Evolutionary conservation across 2,888 invertebrate genomes (phyloP).

Genomic region (Drosophila multiciliata): DNA sequence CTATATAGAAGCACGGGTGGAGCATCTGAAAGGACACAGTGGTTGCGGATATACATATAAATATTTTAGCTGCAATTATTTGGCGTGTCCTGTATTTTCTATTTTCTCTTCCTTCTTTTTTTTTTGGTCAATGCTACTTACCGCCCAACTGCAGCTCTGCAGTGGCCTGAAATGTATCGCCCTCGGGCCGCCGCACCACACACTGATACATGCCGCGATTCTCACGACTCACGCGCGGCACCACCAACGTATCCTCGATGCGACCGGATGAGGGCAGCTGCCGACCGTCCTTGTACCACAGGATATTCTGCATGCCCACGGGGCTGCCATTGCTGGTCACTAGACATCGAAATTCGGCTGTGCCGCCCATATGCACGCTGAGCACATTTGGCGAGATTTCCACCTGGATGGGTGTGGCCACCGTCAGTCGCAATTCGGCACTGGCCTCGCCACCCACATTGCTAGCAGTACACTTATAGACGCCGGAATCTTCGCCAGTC

Average conservation of each 20-base stretch:
- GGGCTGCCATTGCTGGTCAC: constrained; percentile 87
- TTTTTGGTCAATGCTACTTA: constrained; percentile 82
- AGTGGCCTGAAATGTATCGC: constrained; percentile 91
- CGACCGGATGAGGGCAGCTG: constrained; percentile 89
- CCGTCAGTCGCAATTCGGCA: constrained; percentile 88
- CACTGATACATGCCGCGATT: constrained; percentile 92
- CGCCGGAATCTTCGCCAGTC: constrained; percentile 89
- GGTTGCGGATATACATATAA: constrained; percentile 62
- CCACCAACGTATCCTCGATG: constrained; percentile 88
- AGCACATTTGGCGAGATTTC: constrained; percentile 88
- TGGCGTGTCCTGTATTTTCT: constrained; percentile 15
- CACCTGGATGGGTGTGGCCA: constrained; percentile 89
- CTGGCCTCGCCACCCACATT: constrained; percentile 90
- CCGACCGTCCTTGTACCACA: constrained; percentile 89
- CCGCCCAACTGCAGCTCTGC: constrained; percentile 91
- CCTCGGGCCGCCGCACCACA: constrained; percentile 89
- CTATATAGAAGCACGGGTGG: constrained; percentile 91
- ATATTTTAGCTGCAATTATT: constrained; percentile 66
- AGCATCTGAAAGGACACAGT: constrained; percentile 87
- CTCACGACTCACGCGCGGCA: constrained; percentile 89
- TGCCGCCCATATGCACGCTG: constrained; percentile 91
- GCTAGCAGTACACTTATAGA: constrained; percentile 89
- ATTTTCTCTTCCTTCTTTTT: neutral
- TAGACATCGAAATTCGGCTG: constrained; percentile 89
- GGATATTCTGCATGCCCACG: constrained; percentile 86